Conservation (phyloP, 2,888 invertebrate genomes). For the Kuschelorhynchus macadamiae region DNA sequence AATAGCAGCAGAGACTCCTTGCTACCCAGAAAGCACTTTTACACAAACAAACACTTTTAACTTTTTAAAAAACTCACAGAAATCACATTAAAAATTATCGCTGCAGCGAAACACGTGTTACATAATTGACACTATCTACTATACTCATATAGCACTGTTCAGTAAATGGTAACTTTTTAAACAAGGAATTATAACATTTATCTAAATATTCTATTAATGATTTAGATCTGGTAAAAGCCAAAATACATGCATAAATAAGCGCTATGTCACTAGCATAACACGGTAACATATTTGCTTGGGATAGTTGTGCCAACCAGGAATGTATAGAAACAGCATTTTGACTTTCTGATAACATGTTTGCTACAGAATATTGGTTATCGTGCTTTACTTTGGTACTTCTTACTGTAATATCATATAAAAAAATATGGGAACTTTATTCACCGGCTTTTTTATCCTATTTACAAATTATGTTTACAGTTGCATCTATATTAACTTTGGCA, state of each 20-base stretch:
- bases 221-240: constrained; percentile 10
- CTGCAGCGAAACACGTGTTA: too few relatives aligned
- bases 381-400: background rate
- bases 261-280: constrained; percentile 20
- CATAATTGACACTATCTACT: too few relatives aligned
- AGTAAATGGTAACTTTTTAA: too few relatives aligned
- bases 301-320: constrained; percentile 13
- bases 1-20: too few relatives aligned
- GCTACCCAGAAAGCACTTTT: too few relatives aligned
- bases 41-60: too few relatives aligned
- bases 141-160: background rate
- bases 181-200: constrained; percentile 1
- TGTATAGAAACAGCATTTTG: constrained; percentile 12
- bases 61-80: too few relatives aligned
- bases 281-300: constrained; percentile 3
- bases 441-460: background rate
- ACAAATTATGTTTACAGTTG: background rate
- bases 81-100: too few relatives aligned
- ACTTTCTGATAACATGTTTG: constrained; percentile 18
- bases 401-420: background rate
- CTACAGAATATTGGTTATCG: constrained; percentile 18
- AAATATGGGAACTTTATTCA: background rate
- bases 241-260: constrained; percentile 18
- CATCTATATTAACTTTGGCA: background rate
- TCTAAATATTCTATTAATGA: background rate